Base-by-base conservation (phyloP, 1,140 invertebrate species). In the Popillia japonica region DNA sequence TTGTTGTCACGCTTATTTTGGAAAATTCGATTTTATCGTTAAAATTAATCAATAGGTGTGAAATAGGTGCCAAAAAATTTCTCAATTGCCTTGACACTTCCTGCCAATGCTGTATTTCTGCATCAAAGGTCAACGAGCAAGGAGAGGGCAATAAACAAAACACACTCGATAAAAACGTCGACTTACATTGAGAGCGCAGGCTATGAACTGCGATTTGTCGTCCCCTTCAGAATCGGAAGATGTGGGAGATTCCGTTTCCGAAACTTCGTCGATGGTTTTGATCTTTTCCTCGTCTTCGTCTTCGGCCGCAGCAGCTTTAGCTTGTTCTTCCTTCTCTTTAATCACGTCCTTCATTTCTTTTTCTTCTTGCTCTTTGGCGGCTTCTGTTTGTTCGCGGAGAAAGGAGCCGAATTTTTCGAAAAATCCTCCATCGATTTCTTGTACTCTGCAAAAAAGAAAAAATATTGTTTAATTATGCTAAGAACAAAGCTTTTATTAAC, bases 371-470 rank as follows among this genome's bases (percentile, higher is more conserved):
- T 64, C 61, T 27, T 64, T 64, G 8, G 80, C 83, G 64, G 78
- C 78, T 78, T 83, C 82, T 34, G 82, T 82, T 17, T 90, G 90
- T 84, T 94, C 92, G n/a, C 91, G 91, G 41, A 94, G 85, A 14
- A 94, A 86, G 0, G 92, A 92, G 0, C 94, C 93, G 82, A 94
- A 93, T 80, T 92, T 93, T 84, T 95, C 94, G 83, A 95, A 95
- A 83, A 94, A 95, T 48, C 93, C 91, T 81, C 92, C 92, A 85
- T 95, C 93, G 3, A 92, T 88, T 87, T 94, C 92, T 87, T 94
- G 93, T 77, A 94, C 90, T 87, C 93, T 94, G 88, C 14, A 83
- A 81, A 17, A 22, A 48, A 48, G 11, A n/a, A 48, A 6, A 48
- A 48, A n/a, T n/a, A 42, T 42, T 42, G 8, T 42, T 42, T 42